These are phyloP conservation scores for Helobdella robusta DNA, from an alignment of 2,888 invertebrate genomes.

Conservation along the genomic window DNA sequence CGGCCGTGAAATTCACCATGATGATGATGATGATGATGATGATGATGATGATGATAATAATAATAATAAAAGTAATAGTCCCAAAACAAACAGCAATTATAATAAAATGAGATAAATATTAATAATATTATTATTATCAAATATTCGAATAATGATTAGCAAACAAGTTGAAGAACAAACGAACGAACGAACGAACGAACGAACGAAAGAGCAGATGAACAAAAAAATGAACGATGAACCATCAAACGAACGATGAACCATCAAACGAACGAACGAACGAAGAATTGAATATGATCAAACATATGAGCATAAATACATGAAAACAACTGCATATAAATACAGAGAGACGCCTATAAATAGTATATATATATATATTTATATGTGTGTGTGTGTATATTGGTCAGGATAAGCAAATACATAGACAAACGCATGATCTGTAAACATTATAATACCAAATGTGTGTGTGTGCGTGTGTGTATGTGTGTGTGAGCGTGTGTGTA, in stretches of 20 bases:
- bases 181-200: neutral
- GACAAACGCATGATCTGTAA: neutral
- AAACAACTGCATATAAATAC: neutral
- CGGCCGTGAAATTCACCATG: neutral
- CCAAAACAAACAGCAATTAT: no score
- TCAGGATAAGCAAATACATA: neutral
- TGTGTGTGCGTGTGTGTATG: neutral
- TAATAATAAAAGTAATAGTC: no score
- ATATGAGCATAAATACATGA: slow-evolving; percentile 1
- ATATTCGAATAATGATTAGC: no score
- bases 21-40: no score
- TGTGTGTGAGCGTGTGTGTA: neutral
- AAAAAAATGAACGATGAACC: neutral
- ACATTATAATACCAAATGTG: neutral
- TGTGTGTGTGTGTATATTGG: neutral
- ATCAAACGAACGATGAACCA: no score
- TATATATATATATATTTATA: neutral
- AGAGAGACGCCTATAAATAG: slow-evolving; percentile 1
- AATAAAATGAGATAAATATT: no score
- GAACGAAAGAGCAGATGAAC: neutral
- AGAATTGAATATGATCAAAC: neutral
- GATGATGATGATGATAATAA: no score
- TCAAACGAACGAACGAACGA: no score
- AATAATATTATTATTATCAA: no score
- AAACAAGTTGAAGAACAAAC: neutral